Evolutionary conservation across 1,140 invertebrate genomes (phyloP), one percentile per base, ranked within the genome.

Genomic region (Sinella curviseta): DNA sequence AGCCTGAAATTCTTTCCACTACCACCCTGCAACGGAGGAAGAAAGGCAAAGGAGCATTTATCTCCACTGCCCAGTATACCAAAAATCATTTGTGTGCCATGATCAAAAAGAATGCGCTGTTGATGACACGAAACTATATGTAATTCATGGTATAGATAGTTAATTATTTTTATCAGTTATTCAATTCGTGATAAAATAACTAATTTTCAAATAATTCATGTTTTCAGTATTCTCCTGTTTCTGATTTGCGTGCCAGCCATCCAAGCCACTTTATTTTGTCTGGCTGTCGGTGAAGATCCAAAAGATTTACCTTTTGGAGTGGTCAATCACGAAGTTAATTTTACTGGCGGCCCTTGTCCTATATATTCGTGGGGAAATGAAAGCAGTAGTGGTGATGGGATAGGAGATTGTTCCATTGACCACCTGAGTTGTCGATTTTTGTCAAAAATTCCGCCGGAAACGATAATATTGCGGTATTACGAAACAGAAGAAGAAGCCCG

Each of bases 221-320:
- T 60, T 17, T 60, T 26, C 17, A 60, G 57, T 12, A 14, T 26
- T n/a, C 57, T 60, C 24, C 3, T 26, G 4, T 60, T 60, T 26
- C 24, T 75, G 1, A 39, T 75, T 35, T 26, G 34, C 24, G 24
- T 90, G 31, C 89, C 89, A 17, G 85, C 87, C 0, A 84, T 90
- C 28, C 88, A 90, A 85, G 89, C 90, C 24, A 85, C 88, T 3
- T 84, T 90, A 4, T 90, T 90, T 83, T 90, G 89, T 83, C 77
- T 90, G 4, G 89, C 89, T 78, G 88, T 90, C 73, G 89, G 89
- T 26, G 84, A 86, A 12, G 86, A 87, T 24, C 89, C 89, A 0
- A 86, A 85, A 77, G 84, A 88, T 74, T 84, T 90, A 0, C 83
- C 83, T 2, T 81, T 90, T 54, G 88, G 86, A 16, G 84, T 90